Evolutionary conservation across 2,797 vertebrate genomes (phyloP).

Genomic region (Euphonia xanthogaster): DNA sequence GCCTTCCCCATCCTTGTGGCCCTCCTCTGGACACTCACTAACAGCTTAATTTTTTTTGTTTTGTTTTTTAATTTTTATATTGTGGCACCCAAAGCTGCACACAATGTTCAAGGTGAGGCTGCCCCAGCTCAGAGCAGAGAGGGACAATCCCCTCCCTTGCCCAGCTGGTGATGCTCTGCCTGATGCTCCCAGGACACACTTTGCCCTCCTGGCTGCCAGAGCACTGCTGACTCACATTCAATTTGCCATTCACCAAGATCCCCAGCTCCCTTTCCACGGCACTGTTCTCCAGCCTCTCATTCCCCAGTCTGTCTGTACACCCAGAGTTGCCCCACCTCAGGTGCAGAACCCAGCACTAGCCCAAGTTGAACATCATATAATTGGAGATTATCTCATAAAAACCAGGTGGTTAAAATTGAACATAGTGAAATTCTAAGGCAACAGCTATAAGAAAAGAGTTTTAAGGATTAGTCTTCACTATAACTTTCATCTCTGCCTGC

Average conservation of each 20-base stretch:
- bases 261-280: rapidly evolving
- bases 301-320: neutral
- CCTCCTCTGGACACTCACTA: neutral
- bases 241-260: rapidly evolving
- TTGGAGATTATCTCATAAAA: neutral
- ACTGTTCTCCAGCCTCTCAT: neutral
- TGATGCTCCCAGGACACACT: rapidly evolving
- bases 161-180: rapidly evolving
- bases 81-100: neutral
- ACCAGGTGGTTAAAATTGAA: neutral
- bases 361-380: neutral
- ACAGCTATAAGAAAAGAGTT: neutral
- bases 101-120: rapidly evolving
- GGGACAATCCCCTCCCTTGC: neutral
- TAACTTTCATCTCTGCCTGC: neutral
- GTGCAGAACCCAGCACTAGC: neutral
- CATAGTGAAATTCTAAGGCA: neutral
- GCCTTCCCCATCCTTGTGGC: no score
- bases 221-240: rapidly evolving
- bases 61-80: neutral
- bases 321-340: neutral
- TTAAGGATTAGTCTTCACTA: neutral
- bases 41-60: neutral
- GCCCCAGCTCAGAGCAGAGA: rapidly evolving
- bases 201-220: neutral